phyloP scores from a whole-genome alignment of 2,888 invertebrate genomes.

The Criorhina ranunculi region DNA sequence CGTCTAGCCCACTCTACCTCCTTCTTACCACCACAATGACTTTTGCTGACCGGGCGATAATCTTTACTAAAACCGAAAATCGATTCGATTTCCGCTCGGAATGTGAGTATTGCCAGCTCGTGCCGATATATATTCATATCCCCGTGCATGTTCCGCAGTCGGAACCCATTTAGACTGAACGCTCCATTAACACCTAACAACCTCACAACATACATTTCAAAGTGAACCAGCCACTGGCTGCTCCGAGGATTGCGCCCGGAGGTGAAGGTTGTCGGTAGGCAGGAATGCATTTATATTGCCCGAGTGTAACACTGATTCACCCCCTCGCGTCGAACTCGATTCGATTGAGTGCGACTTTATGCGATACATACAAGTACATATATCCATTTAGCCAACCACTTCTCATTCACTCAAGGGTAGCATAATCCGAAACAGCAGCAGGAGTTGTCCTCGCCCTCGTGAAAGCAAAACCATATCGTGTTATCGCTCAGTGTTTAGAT shows the following conservation, averaged over 20 bases:
- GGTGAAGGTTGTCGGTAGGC: constrained; percentile 16
- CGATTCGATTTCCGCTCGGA: constrained; percentile 70
- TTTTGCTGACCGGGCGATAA: constrained; percentile 72
- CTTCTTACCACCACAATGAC: not conserved
- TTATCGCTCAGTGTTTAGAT: not conserved
- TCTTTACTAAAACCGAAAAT: constrained; percentile 72
- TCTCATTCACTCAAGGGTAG: constrained; percentile 59
- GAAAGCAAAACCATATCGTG: constrained; percentile 20
- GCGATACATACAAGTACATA: constrained; percentile 53
- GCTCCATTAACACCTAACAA: constrained; percentile 76
- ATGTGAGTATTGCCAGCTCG: constrained; percentile 24
- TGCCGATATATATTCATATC: constrained; percentile 50
- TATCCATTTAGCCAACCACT: constrained; percentile 63
- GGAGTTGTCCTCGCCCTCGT: constrained; percentile 27
- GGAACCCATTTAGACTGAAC: constrained; percentile 71
- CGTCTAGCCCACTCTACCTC: not conserved
- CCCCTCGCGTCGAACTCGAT: not conserved
- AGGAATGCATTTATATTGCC: constrained; percentile 60
- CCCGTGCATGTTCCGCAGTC: constrained; percentile 51
- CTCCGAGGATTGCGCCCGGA: not conserved
- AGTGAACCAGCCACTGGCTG: constrained; percentile 31
- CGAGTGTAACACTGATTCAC: constrained; percentile 18
- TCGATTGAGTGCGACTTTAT: constrained; percentile 61
- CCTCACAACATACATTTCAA: constrained; percentile 65
- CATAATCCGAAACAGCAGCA: constrained; percentile 18